phyloP scores from a whole-genome alignment of 2,797 vertebrate species.

The Gadopsis bispinosus region DNA sequence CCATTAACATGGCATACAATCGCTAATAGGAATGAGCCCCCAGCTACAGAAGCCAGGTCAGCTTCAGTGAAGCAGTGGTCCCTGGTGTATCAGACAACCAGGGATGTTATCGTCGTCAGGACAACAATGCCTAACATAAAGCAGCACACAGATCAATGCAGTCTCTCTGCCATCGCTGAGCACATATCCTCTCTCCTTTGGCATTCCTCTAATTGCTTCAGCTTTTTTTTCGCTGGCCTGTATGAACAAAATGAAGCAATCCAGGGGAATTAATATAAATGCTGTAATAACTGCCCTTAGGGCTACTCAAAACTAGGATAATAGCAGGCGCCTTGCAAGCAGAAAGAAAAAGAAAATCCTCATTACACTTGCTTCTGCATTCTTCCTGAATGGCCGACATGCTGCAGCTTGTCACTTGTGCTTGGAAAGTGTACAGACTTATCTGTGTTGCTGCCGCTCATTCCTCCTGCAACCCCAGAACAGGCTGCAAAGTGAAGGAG shows the following conservation, averaged over 20 bases:
- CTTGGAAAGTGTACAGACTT: slow-evolving; percentile 63
- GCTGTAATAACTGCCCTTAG: slow-evolving; percentile 84
- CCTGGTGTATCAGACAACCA: slow-evolving; percentile 24
- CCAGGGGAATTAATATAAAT: slow-evolving; percentile 83
- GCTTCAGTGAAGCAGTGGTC: slow-evolving; percentile 28
- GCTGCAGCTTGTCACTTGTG: slow-evolving; percentile 75
- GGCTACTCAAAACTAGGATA: slow-evolving; percentile 79
- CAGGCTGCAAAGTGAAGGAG: slow-evolving; percentile 43
- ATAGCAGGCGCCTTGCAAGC: slow-evolving; percentile 83
- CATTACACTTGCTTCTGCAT: slow-evolving; percentile 84
- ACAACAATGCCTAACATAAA: slow-evolving; percentile 36
- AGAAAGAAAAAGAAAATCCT: slow-evolving; percentile 78
- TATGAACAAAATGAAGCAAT: slow-evolving; percentile 83
- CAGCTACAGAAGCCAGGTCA: slow-evolving; percentile 73
- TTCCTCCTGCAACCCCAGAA: slow-evolving; percentile 49
- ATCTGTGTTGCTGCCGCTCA: slow-evolving; percentile 51
- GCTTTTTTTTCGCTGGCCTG: slow-evolving; percentile 64
- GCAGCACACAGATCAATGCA: slow-evolving; percentile 37
- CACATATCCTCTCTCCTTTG: slow-evolving; percentile 40
- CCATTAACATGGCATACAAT: slow-evolving; percentile 85
- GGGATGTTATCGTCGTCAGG: slow-evolving; percentile 6
- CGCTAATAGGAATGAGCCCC: slow-evolving; percentile 85
- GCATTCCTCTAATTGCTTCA: slow-evolving; percentile 71
- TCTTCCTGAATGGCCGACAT: slow-evolving; percentile 77
- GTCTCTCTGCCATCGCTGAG: slow-evolving; percentile 28